Evolutionary conservation across 2,797 vertebrate species (phyloP), one percentile per base, ranked within the genome.

Genomic region (Scolopax bukidnonensis): DNA sequence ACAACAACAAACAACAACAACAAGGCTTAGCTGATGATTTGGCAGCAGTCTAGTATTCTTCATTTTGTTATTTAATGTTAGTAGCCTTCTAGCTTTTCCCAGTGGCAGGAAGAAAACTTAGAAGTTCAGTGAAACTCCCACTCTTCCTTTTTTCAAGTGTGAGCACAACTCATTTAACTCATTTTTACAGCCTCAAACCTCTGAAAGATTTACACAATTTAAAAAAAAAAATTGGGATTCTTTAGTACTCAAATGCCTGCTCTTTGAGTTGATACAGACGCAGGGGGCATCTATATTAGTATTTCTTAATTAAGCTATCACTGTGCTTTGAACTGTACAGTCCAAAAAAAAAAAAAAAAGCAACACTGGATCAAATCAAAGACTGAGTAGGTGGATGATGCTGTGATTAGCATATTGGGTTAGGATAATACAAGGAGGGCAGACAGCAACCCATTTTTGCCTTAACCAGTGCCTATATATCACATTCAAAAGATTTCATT

Each of bases 61-160:
- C 33, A 54, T 75, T 74, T 85, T 5, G 8, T 74, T 90, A 80
- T 79, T 94, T 70, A 80, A 64, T 9, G 47, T 77, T 48, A 89
- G 6, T 45, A 80, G 80, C 71, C 53, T 38, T 86, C 24, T 61
- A 75, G 48, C 21, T 93, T 88, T 94, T 94, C 70, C 61, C 59
- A 88, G 27, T 27, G 50, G 50, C n/a, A 63, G 56, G 12, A 91
- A 85, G 73, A 94, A 69, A 79, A 70, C 21, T 21, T 79, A 16
- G 25, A 83, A 80, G 28, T 53, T 78, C 81, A 65, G 16, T 78
- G 40, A 86, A 84, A 71, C 24, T 61, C 50, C n/a, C 77, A 48
- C 19, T 89, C 32, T 30, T 63, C 38, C 41, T 92, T 89, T 51
- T 40, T 71, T 88, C 68, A 84, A 75, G 9, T 6, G 10, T 48